Conservation (phyloP, 2,888 invertebrate species). For the Aricia artaxerxes region DNA sequence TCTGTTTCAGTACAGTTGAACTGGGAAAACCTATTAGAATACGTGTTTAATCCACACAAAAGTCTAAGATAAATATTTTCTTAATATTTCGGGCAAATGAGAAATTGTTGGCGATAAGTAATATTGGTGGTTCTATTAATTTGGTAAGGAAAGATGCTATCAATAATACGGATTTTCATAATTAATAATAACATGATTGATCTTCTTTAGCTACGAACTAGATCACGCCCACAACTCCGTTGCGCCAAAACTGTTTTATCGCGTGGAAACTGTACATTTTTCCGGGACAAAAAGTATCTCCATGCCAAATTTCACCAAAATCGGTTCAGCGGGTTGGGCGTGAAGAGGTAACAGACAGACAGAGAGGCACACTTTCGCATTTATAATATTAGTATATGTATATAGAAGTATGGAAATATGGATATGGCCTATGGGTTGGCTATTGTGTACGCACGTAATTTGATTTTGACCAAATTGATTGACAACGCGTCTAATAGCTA, state of each 20-base stretch:
- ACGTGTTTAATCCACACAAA: not conserved
- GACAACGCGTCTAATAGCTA: not conserved
- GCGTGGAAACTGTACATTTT: no score
- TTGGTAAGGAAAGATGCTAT: not conserved
- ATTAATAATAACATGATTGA: not conserved
- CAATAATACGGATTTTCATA: conserved; percentile 21
- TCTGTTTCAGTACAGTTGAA: no score
- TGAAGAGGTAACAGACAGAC: no score
- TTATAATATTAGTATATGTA: not conserved
- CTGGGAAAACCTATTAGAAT: no score
- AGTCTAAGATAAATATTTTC: not conserved
- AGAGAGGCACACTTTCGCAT: no score
- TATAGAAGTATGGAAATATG: no score
- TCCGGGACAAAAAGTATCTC: no score
- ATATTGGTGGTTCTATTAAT: conserved; percentile 6
- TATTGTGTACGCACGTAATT: not conserved
- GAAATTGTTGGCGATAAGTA: not conserved
- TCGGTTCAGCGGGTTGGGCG: no score
- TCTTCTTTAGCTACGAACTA: not conserved
- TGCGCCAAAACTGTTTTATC: no score
- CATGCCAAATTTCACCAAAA: no score
- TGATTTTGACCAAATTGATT: not conserved
- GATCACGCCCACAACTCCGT: no score
- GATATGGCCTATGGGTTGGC: not conserved
- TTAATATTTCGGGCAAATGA: not conserved